Base-by-base conservation (phyloP, 2,113 vertebrate species). In the Serinus canaria region DNA sequence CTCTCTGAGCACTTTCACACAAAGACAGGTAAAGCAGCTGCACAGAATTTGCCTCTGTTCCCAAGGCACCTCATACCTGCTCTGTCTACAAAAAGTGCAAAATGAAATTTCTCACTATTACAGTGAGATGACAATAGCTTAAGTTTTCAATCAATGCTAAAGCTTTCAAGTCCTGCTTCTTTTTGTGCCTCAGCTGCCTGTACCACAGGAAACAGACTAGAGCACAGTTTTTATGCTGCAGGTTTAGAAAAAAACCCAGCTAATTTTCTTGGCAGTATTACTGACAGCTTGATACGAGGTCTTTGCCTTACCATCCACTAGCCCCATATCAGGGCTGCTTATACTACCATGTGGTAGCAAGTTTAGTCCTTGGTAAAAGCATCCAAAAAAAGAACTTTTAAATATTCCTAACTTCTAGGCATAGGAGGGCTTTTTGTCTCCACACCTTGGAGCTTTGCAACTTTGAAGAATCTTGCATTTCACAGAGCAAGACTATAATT, bases 391-490 rank as follows among this genome's bases (percentile, higher is more conserved):
- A 50, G 8, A 89, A 75, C 18, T 72, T 60, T 83, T 44, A 83
- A 90, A 81, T 86, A 90, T 49, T 74, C 39, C 30, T 66, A 39
- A 39, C 28, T 91, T 95, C 67, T 58, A 92, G 37, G 46, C 87
- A 88, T 53, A 16, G 37, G 33, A 81, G 13, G 6, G n/a, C 10
- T 9, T 20, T 70, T 85, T 77, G 31, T 41, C n/a, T 78, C 47
- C 41, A 55, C 47, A 60, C 1, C 1, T 24, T 78, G 46, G 11
- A 90, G 68, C 63, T 90, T 77, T 77, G 41, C 46, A 90, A 83
- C 69, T 75, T 58, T 47, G 64, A 92, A 88, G 39, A 92, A 90
- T 81, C 79, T 35, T 70, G n/a, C 56, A 83, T 82, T 92, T 95
- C 60, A 58, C 23, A 22, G 47, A 1, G 0, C 4, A 91, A 93